These are phyloP conservation scores for Microcebus murinus DNA, from an alignment of 2,113 vertebrate genomes.

Conservation along the genomic window DNA sequence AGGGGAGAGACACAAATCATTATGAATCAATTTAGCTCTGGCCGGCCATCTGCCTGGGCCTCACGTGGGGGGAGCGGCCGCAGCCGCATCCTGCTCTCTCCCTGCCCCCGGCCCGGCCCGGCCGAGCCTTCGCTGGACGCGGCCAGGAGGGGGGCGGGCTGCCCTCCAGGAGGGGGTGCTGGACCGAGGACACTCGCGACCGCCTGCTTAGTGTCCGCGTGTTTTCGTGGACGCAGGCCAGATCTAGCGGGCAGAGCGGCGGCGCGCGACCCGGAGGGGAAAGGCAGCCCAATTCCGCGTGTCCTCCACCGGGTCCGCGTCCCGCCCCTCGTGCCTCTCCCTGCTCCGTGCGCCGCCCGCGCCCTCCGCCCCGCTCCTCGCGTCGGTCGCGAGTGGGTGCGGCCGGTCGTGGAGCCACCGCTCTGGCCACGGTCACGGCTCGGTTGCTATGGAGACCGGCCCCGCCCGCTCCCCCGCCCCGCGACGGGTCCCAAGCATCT, in stretches of 20 bases:
- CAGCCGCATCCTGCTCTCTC: background rate
- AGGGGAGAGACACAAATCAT: conserved; percentile 84
- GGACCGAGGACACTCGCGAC: background rate
- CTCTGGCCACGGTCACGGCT: conserved; percentile 3
- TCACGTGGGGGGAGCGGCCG: background rate
- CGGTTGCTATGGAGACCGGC: background rate
- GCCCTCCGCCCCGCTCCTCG: background rate
- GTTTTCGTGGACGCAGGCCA: background rate
- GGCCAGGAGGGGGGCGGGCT: background rate
- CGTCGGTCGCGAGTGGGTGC: conserved; percentile 54
- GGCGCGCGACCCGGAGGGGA: background rate
- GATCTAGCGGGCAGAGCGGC: background rate
- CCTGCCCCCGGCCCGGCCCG: background rate
- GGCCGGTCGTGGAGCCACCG: conserved; percentile 43
- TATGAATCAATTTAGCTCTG: conserved; percentile 83
- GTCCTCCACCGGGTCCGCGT: fast-evolving
- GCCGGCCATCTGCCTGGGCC: conserved; percentile 77
- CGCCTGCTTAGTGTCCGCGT: background rate
- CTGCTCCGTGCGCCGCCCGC: conserved; percentile 14
- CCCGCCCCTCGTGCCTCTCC: background rate
- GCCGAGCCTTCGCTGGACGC: background rate
- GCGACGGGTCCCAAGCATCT: conserved; percentile 68
- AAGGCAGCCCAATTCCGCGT: background rate
- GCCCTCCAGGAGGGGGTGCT: background rate
- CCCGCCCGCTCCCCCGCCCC: conserved; percentile 34